Evolutionary conservation across 1,140 invertebrate species (phyloP), one percentile per base, ranked within the genome.

Genomic region (Neodiprion virginianus): DNA sequence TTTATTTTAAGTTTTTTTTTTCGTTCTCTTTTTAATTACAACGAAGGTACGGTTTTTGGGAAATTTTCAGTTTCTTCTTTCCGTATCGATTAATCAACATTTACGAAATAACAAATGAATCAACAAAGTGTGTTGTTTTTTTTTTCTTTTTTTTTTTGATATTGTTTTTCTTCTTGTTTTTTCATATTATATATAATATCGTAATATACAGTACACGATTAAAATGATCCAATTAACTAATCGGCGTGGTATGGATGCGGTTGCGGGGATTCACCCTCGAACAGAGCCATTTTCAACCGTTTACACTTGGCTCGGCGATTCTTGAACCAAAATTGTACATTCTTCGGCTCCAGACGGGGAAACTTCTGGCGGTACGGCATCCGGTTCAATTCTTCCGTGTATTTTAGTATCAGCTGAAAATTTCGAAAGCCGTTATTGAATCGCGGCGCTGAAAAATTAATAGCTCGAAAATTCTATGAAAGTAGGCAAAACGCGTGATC

Each of bases 251-350:
- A 89, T 67, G 85, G 84, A 80, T 88, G 88, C 49, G 85, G 79
- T 53, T 92, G 92, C 80, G 89, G 90, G 84, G 88, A 87, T 81
- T 95, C 94, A 61, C 84, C 85, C 74, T 91, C 90, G 81, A 95
- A 95, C 28, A 96, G 86, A 0, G 95, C 94, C 94, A 96, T 95
- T 87, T 96, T 96, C 81, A 97, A 89, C 40, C 97, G 90, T 88
- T 99, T 99, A 84, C 96, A 97, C 87, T 99, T 99, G 77, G 98
- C 98, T 67, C 97, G 90, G 67, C 97, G 93, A 86, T 99, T 99
- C 88, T 98, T 98, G 87, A 97, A 96, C 95, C 95, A 97, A 85
- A 99, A 97, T 88, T 99, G 97, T 71, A 99, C 97, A 85, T 99
- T 99, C 88, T 99, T 99, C 17, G 97, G 97, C 87, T 99, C 97